These are phyloP conservation scores for Scleropages formosus DNA, from an alignment of 2,797 vertebrate genomes.

Conservation along the genomic window DNA sequence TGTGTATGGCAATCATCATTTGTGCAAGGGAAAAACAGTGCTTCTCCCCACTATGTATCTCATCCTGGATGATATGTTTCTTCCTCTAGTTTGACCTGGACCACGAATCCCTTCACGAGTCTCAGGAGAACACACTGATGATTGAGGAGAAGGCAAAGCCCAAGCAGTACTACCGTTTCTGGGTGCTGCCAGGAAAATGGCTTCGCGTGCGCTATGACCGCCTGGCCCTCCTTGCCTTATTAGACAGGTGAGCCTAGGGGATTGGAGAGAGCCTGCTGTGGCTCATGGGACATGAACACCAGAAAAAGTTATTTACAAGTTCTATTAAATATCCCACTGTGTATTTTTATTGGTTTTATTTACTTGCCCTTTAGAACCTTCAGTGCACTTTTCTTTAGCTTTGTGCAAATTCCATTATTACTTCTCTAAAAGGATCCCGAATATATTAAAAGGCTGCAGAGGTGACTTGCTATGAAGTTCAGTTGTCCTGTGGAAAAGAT, in stretches of 20 bases:
- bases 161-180: slow-evolving; percentile 90
- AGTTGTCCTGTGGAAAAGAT: no score
- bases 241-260: slow-evolving; percentile 75
- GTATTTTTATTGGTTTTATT: no score
- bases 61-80: not conserved
- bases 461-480: no score
- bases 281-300: no score
- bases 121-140: slow-evolving; percentile 91
- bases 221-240: slow-evolving; percentile 80
- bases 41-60: not conserved
- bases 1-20: not conserved
- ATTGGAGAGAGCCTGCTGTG: not conserved
- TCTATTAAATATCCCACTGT: no score
- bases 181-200: slow-evolving; percentile 87
- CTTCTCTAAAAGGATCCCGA: no score
- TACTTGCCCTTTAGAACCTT: no score
- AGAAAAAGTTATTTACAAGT: no score
- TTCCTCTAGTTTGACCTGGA: slow-evolving; percentile 81
- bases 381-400: no score
- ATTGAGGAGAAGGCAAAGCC: slow-evolving; percentile 83
- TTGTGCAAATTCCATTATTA: no score
- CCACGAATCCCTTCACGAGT: slow-evolving; percentile 87
- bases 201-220: slow-evolving; percentile 85
- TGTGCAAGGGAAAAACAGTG: not conserved
- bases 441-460: no score